Evolutionary conservation across 2,888 invertebrate species (phyloP), one percentile per base, ranked within the genome.

Genomic region (Lepidocyrtoides sp.): DNA sequence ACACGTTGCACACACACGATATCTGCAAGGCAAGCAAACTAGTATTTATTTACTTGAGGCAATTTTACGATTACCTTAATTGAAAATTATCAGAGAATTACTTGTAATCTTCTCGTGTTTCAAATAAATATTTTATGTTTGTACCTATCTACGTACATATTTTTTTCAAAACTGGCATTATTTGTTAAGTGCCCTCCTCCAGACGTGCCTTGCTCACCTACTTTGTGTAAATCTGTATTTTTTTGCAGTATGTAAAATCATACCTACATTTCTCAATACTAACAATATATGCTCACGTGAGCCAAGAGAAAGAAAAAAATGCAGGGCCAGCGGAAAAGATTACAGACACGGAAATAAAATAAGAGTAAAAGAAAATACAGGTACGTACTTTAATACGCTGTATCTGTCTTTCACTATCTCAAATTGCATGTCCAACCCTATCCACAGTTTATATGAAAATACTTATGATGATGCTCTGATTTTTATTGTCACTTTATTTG

Each of bases 281-380:
- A n/a, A 5, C n/a, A n/a, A 51, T 51, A 41, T n/a, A 2, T 51
- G 17, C 17, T n/a, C 51, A 51, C 51, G 17, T 17, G 51, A 7
- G n/a, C n/a, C n/a, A n/a, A n/a, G n/a, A n/a, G n/a, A n/a, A n/a
- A n/a, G 51, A 36, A 5, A 41, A 17, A 44, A 72, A 17, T n/a
- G 75, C 23, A 17, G 26, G 36, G 82, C 82, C 82, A 83, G 83
- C 63, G 83, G 83, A 83, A 83, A 83, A 83, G 66, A 83, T 83
- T 83, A 48, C 10, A 60, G n/a, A n/a, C 7, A 60, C 23, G 60
- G 60, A 60, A 60, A 60, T 51, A 51, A 51, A 48, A 12, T 12
- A 48, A 48, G 48, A 48, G 14, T 48, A 8, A 48, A 12, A 14
- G 2, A 12, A 12, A 12, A 48, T 12, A 48, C 7, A 48, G 2